Base-by-base conservation (phyloP, 2,113 vertebrate species). In the Gallinago media region DNA sequence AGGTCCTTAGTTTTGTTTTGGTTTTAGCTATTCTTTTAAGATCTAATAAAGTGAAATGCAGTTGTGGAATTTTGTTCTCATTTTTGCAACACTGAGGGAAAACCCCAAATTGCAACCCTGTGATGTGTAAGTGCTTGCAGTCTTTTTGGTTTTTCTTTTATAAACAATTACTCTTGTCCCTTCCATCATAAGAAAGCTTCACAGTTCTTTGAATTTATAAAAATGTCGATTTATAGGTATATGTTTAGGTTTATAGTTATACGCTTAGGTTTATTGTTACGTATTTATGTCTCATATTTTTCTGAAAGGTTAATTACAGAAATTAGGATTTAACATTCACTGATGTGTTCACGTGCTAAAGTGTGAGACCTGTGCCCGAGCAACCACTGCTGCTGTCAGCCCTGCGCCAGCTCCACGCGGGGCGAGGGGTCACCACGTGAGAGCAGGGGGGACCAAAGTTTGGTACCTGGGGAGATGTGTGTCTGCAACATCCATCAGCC, bases 271-370 rank as follows among this genome's bases (percentile, higher is more conserved):
- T 80, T 49, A 58, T 50, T 59, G 34, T 32, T 50, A 26, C 10
- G 3, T 67, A 62, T 72, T 89, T 90, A 34, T 89, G 38, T 65
- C 65, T 7, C 49, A 9, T 88, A 13, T 31, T 95, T 52, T 49
- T 92, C 74, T 94, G 36, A 63, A 85, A n/a, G 6, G 94, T 89
- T 88, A 85, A 96, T 96, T 65, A 52, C 22, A 92, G 89, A 97
- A 92, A 92, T 88, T 67, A 96, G 88, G 94, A 96, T 96, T 72
- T 92, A 96, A 91, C 32, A 59, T 89, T 85, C 8, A 67, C 76
- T 90, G 70, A 36, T 82, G 96, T 93, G 68, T 80, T 88, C 74
- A 85, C 5, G 3, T 81, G 96, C 89, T 88, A 59, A 92, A 58
- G 77, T 67, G 95, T 84, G 95, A 87, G 38, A 40, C 36, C 86